These are phyloP conservation scores for Andrena chrysosceles DNA, from an alignment of 2,888 invertebrate genomes.

Conservation along the genomic window DNA sequence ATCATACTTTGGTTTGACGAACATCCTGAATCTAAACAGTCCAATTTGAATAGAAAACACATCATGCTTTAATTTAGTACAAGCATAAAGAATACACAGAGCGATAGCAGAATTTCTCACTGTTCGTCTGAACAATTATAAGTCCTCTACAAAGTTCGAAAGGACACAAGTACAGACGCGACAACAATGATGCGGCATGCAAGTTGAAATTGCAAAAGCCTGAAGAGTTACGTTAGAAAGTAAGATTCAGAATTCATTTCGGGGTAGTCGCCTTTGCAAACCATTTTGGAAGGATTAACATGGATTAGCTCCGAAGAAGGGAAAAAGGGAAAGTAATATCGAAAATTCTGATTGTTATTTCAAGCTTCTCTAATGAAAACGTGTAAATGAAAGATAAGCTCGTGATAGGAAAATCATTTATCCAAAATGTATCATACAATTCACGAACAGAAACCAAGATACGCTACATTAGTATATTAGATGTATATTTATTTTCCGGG, in stretches of 20 bases:
- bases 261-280: constrained; percentile 43
- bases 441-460: constrained; percentile 62
- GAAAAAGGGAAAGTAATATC: constrained; percentile 23
- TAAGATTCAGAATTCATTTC: constrained; percentile 7
- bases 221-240: constrained; percentile 9
- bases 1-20: background rate
- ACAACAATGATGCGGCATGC: constrained; percentile 37
- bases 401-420: constrained; percentile 65
- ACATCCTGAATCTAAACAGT: constrained; percentile 20
- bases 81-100: no score
- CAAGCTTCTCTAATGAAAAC: constrained; percentile 37
- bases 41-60: constrained; percentile 5
- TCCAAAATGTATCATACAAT: constrained; percentile 68
- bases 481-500: constrained; percentile 51
- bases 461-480: constrained; percentile 59
- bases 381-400: constrained; percentile 63
- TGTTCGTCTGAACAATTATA: background rate
- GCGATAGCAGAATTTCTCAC: constrained; percentile 17
- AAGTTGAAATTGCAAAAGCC: constrained; percentile 12
- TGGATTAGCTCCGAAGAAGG: constrained; percentile 23
- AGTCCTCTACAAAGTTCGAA: background rate
- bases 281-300: constrained; percentile 24
- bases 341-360: constrained; percentile 24
- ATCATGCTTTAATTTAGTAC: background rate
- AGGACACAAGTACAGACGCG: background rate